Evolutionary conservation across 2,113 vertebrate species (phyloP), one percentile per base, ranked within the genome.

Genomic region (Rhinichthys klamathensis): DNA sequence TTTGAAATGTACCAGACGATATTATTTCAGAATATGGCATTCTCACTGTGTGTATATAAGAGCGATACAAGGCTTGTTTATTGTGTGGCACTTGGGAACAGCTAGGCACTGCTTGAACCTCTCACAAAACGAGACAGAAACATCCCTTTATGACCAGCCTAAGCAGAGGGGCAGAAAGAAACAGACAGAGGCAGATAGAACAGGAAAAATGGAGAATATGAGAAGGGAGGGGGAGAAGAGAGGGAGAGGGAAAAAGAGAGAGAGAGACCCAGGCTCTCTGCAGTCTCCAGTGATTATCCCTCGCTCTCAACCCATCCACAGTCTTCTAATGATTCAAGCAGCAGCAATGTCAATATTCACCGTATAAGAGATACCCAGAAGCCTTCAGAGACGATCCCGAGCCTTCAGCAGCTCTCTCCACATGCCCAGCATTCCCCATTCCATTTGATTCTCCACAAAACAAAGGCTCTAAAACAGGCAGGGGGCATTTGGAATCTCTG

Each of bases 221-320:
- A 73, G 90, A 91, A 91, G 87, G 92, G 38, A 46, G 70, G 41
- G 73, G 25, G 27, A 67, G 15, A 9, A 30, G 27, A 32, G 54
- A 23, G 3, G 32, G 21, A 75, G 54, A 38, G 6, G 46, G 2
- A 23, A 35, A 25, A 18, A 27, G 23, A 90, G 90, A 25, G 90
- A 89, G 92, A 89, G 91, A 92, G 92, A 91, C 86, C 84, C 0
- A 4, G 89, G 89, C 89, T 93, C 92, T 91, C 93, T 89, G 92
- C 93, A 93, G 92, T 92, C 93, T 94, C 92, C 92, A 90, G 91
- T 92, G 92, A 92, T 94, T 93, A 93, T 90, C 91, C 87, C 88
- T 90, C 21, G 21, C 84, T 92, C 89, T 92, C 90, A 90, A 92
- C 81, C 90, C 90, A 93, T 92, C 90, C 91, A 91, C 89, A 90